These are phyloP conservation scores for Leptopterna dolabrata DNA, from an alignment of 2,888 invertebrate genomes.

Conservation along the genomic window DNA sequence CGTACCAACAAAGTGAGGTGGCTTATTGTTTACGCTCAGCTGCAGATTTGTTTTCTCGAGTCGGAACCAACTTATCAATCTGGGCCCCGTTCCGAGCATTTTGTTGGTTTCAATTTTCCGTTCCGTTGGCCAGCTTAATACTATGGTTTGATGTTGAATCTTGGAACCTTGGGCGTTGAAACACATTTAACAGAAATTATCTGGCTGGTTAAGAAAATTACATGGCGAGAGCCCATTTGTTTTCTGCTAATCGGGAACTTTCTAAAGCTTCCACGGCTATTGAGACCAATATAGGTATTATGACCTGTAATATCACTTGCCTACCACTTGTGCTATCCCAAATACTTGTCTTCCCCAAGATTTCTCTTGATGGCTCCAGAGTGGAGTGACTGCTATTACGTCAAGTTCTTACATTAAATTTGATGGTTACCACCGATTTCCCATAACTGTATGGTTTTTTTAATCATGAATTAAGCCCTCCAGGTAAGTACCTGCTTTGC, in stretches of 20 bases:
- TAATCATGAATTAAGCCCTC: too few species aligned
- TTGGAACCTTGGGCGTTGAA: not conserved
- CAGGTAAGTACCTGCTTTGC: too few species aligned
- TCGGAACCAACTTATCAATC: not conserved
- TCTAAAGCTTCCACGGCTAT: too few species aligned
- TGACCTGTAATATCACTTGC: too few species aligned
- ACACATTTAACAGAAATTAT: not conserved
- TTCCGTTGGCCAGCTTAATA: not conserved
- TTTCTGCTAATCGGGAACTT: not conserved
- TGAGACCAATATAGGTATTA: too few species aligned
- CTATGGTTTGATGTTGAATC: not conserved
- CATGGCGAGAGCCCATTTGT: not conserved
- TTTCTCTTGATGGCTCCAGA: too few species aligned
- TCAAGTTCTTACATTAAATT: too few species aligned
- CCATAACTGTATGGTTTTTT: too few species aligned
- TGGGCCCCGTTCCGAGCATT: not conserved
- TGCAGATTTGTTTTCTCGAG: conserved; percentile 1
- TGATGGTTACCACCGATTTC: too few species aligned
- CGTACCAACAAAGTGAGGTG: conserved; percentile 33
- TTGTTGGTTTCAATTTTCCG: not conserved
- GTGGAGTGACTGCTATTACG: too few species aligned
- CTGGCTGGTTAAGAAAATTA: not conserved
- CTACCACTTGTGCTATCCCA: too few species aligned
- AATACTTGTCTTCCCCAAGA: too few species aligned
- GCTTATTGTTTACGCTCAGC: conserved; percentile 45